Evolutionary conservation across 2,113 vertebrate genomes (phyloP).

Genomic region (Anoplopoma fimbria): DNA sequence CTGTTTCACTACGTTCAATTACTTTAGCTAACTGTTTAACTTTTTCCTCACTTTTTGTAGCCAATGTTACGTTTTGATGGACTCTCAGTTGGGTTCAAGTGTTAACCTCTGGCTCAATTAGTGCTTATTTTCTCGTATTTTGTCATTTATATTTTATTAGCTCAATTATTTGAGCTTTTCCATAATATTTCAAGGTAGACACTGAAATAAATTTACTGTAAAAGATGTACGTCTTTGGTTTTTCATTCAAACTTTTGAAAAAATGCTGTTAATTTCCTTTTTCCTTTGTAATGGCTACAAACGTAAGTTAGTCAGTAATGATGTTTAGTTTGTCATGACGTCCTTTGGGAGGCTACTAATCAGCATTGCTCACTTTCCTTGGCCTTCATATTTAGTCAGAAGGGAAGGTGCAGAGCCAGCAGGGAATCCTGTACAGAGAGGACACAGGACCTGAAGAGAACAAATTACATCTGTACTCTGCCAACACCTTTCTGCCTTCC

Average conservation of each 20-base stretch:
- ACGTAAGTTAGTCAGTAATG: conserved; percentile 30
- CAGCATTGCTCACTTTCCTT: conserved; percentile 69
- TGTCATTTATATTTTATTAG: background rate
- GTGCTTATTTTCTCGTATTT: background rate
- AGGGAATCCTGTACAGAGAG: conserved; percentile 32
- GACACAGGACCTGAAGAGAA: conserved; percentile 27
- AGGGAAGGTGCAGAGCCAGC: conserved; percentile 25
- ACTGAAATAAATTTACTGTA: background rate
- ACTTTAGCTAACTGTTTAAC: background rate
- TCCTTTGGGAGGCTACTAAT: background rate
- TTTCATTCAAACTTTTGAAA: background rate
- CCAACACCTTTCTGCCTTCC: conserved; percentile 62
- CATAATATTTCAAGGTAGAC: accelerated
- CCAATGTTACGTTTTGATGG: background rate
- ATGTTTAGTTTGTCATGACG: conserved; percentile 48
- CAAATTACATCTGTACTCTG: conserved; percentile 31
- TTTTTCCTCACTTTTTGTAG: background rate
- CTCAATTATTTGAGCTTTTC: background rate
- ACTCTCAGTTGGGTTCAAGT: background rate
- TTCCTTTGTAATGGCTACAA: background rate
- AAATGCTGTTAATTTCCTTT: background rate
- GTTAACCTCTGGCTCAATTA: background rate
- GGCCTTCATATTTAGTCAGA: conserved; percentile 27
- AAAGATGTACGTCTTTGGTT: background rate
- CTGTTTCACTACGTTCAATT: background rate